Conservation (phyloP, 2,888 invertebrate species). For the Polyommatus icarus region DNA sequence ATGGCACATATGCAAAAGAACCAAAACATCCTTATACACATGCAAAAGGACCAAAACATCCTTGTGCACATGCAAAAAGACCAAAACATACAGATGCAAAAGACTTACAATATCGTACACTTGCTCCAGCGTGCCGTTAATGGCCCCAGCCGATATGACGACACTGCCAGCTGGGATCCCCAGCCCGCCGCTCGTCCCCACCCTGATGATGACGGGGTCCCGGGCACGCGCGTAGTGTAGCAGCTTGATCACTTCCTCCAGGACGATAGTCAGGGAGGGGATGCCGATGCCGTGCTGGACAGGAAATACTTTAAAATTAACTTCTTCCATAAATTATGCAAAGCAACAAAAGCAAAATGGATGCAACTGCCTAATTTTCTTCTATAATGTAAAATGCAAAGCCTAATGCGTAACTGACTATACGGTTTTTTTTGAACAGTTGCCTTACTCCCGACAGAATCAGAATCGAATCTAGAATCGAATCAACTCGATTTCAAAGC, state of each 20-base stretch:
- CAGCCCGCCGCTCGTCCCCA: slow-evolving; percentile 86
- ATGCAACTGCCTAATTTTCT: no score
- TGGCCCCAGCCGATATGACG: slow-evolving; percentile 82
- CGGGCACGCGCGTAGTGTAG: slow-evolving; percentile 83
- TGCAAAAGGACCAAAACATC: no score
- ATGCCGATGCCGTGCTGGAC: slow-evolving; percentile 87
- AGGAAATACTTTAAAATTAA: background rate
- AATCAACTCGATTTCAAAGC: no score
- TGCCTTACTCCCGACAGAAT: no score
- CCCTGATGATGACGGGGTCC: slow-evolving; percentile 83
- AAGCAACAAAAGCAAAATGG: no score
- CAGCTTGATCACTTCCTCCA: slow-evolving; percentile 86
- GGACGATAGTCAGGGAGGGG: slow-evolving; percentile 85
- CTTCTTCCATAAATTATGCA: no score
- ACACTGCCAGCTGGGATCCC: slow-evolving; percentile 83
- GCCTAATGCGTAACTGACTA: no score
- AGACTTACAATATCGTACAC: slow-evolving; percentile 78
- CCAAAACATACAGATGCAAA: background rate
- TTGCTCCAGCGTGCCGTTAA: slow-evolving; percentile 81
- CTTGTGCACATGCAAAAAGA: background rate
- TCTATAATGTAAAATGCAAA: no score
- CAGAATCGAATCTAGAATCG: no score
- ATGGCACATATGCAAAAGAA: no score
- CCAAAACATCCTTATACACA: no score
- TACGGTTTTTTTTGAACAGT: no score